Conservation (phyloP, 2,113 vertebrate genomes). For the Boulengeromyrus knoepffleri region DNA sequence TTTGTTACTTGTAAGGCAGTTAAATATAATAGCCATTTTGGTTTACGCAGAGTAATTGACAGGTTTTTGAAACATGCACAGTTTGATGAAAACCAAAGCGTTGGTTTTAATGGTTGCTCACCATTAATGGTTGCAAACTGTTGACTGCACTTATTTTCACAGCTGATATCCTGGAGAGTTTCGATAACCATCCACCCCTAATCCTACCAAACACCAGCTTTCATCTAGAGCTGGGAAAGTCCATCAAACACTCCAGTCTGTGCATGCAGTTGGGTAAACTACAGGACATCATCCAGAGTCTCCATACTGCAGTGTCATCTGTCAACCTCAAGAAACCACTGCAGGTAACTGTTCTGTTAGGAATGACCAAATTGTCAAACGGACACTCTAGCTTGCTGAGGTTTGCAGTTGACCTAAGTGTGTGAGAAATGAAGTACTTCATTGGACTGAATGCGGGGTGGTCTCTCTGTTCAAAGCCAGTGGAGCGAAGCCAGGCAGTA, state of each 20-base stretch:
- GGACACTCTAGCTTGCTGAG: not conserved
- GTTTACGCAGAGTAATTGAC: not conserved
- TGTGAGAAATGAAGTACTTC: not conserved
- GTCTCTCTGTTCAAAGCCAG: not conserved
- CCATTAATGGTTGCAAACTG: not conserved
- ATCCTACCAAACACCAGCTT: slow-evolving; percentile 54
- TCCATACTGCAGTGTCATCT: not conserved
- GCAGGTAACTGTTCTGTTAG: slow-evolving; percentile 31
- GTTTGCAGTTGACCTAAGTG: not conserved
- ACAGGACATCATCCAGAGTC: slow-evolving; percentile 31
- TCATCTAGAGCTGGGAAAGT: slow-evolving; percentile 41
- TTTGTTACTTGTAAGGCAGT: not conserved
- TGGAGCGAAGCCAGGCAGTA: not conserved
- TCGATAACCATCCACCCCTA: slow-evolving; percentile 65
- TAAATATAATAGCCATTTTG: not conserved
- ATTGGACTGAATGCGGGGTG: not conserved
- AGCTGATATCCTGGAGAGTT: slow-evolving; percentile 63
- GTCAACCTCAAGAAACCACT: not conserved
- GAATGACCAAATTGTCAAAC: not conserved
- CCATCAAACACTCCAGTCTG: slow-evolving; percentile 41
- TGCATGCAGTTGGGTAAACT: slow-evolving; percentile 43
- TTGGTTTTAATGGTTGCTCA: not conserved
- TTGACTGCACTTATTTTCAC: not conserved
- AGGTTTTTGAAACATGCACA: not conserved
- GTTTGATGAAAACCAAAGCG: not conserved